Base-by-base conservation (phyloP, 2,888 invertebrate genomes). In the Andricus quercusramuli region DNA sequence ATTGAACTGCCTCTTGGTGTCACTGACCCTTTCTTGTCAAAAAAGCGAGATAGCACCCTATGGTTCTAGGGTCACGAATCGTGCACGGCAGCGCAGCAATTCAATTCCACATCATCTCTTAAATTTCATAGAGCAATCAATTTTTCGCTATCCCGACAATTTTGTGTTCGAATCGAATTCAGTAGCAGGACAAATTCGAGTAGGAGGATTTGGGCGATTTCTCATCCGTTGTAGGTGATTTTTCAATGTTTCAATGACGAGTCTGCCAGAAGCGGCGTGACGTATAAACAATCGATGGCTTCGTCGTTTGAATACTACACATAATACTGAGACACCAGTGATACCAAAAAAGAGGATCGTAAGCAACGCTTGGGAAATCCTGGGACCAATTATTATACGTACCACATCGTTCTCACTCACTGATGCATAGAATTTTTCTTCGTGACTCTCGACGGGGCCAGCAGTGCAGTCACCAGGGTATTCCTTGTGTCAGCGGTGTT, bases 201-300 rank as follows among this genome's bases (percentile, higher is more conserved):
- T 56, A 74, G 74, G 56, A 51, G 56, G 32, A 74, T 74, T 74
- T 74, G 56, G 74, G 56, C 37, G 32, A 74, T 74, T 74, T 74
- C 32, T 74, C 74, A 74, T 74, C 37, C 74, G 56, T 56, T 74
- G 32, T 13, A 56, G 74, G 74, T 74, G 56, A 74, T 74, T 74
- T 74, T 74, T 74, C 74, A 74, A 74, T 74, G 37, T 74, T 74
- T 56, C 74, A 74, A 74, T 74, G 74, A 74, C 70, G 70, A 70
- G 47, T 70, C 20, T 32, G 51, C 70, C 70, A 74, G 74, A 56
- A 74, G 74, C 74, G 32, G 74, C 56, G 56, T 56, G 56, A 74
- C 56, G n/a, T 51, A 56, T n/a, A 74, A 56, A 74, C 74, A 56
- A 74, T 74, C 37, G 74, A 56, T 74, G 56, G 74, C 74, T n/a